phyloP scores from a whole-genome alignment of 2,113 vertebrate species.

The Gallinago undulata region DNA sequence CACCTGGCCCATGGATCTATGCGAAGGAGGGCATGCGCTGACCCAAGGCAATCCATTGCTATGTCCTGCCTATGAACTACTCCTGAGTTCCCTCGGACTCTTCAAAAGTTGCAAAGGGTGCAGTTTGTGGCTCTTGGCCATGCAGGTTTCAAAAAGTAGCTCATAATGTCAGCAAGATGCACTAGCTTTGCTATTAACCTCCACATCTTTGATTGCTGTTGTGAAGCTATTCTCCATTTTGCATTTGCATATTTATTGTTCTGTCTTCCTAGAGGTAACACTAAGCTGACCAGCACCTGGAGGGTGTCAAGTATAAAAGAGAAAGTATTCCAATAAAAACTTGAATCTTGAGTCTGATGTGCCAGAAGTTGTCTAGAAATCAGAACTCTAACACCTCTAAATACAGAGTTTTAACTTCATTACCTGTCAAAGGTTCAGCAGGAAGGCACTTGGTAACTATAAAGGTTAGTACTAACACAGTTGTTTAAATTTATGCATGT shows the following conservation, averaged over 20 bases:
- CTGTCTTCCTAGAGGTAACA: background rate
- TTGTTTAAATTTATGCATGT: background rate
- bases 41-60: background rate
- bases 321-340: background rate
- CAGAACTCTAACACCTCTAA: background rate
- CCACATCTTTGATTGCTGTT: background rate
- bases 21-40: background rate
- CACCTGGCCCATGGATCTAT: fast-evolving
- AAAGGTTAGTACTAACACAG: background rate
- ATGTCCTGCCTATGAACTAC: background rate
- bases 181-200: background rate
- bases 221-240: background rate
- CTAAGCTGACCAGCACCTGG: slow-evolving; percentile 9
- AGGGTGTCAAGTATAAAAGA: background rate
- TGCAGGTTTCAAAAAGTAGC: background rate
- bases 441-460: background rate
- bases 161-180: background rate
- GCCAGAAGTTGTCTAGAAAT: background rate
- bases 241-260: background rate
- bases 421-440: background rate
- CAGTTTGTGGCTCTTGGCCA: background rate
- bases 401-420: background rate
- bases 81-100: background rate
- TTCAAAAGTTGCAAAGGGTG: background rate
- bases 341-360: background rate